Conservation (phyloP, 2,888 invertebrate species). For the Herminia tarsipennalis region DNA sequence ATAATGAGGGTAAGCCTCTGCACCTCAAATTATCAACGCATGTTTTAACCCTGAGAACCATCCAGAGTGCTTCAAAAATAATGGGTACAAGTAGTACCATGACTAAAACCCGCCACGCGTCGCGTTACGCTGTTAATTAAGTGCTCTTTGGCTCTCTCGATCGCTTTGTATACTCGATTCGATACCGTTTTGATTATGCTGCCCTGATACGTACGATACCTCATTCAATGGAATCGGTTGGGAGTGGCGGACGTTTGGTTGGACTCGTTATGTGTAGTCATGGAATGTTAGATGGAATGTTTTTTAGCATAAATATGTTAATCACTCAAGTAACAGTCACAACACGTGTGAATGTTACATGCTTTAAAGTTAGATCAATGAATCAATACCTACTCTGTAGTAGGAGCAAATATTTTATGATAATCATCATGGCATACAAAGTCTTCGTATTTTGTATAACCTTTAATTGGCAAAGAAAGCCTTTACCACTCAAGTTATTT, state of each 20-base stretch:
- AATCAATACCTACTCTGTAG: too few species aligned
- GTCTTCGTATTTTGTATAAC: too few species aligned
- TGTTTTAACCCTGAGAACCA: conserved; percentile 19
- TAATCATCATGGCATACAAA: too few species aligned
- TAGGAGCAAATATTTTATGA: too few species aligned
- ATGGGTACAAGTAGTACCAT: conserved; percentile 30
- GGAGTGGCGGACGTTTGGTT: conserved; percentile 5
- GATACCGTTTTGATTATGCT: conserved; percentile 34
- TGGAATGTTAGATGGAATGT: background rate
- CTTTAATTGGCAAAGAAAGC: too few species aligned
- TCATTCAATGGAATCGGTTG: conserved; percentile 3
- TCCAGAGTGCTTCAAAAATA: conserved; percentile 11
- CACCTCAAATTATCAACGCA: conserved; percentile 10
- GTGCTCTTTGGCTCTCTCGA: conserved; percentile 49
- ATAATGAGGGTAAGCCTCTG: conserved; percentile 3
- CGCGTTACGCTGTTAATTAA: conserved; percentile 64
- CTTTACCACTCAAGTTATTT: too few species aligned
- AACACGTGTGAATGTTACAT: too few species aligned
- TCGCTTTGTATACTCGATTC: conserved; percentile 34
- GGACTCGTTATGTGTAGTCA: background rate
- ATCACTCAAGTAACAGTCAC: too few species aligned
- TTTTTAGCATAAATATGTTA: too few species aligned
- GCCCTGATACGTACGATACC: conserved; percentile 9
- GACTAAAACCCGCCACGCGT: conserved; percentile 65
- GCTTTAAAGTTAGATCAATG: too few species aligned